Base-by-base conservation (phyloP, 2,797 vertebrate genomes). In the Meda fulgida region DNA sequence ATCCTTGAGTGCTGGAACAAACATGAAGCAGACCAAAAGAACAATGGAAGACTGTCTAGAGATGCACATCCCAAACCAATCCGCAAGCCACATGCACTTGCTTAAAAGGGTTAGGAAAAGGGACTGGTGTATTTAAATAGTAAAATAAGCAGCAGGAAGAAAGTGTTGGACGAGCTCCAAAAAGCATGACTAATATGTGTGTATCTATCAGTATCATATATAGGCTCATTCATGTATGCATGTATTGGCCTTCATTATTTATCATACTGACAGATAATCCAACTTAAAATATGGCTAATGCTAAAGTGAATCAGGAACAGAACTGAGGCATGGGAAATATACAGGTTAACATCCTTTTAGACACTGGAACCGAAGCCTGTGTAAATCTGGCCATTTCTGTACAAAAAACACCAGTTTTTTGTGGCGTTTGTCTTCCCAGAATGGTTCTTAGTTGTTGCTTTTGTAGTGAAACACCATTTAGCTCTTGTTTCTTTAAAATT, bases 371-470 rank as follows among this genome's bases (percentile, higher is more conserved):
- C 84, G 77, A 91, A 90, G 87, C 81, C 85, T 84, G 63, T 75
- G 87, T 90, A 90, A 90, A 91, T 92, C 90, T 91, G 89, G 88
- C 91, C 89, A 78, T 86, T 66, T 80, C 55, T 71, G 72, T 48
- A 43, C 34, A 21, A 78, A 84, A 71, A 58, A 69, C 26, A 29
- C 31, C 23, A 55, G 23, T 16, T 13, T n/a, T 48, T 21, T n/a
- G 60, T 5, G 21, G 40, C 11, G 1, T 40, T 71, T 79, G 26
- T 79, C 34, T 55, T 69, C 76, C 83, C 66, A 84, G 34, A 84
- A 78, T 78, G 21, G 7, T 79, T 78, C 19, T 83, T 58, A 40
- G 14, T 40, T 69, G 29, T 80, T 26, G 19, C 48, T 70, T 66
- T 66, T 55, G 46, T 4, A 46, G 26, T 34, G 5, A 60, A 72